Base-by-base conservation (phyloP, 2,888 invertebrate species). In the Heterodera filipjevi region DNA sequence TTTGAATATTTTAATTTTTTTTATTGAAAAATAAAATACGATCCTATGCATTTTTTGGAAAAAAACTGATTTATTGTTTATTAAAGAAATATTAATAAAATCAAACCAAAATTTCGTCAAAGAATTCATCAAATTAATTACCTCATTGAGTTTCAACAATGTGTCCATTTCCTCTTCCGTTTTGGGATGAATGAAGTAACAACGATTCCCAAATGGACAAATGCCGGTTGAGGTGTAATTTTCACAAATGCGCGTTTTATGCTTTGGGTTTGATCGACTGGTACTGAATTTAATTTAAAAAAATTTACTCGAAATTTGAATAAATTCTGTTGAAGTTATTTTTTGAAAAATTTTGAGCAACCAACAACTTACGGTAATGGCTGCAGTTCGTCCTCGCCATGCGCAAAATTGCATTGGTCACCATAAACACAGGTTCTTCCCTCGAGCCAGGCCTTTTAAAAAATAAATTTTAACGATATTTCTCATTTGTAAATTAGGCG, bases 211-310 rank as follows among this genome's bases (percentile, higher is more conserved):
- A 74, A 87, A 88, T 1, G 88, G 88, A 77, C 88, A 88, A 32
- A 88, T 80, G 14, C 88, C 88, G 22, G 84, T 86, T 19, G 85
- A 87, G 35, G 88, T 88, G 83, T 89, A 88, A 81, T 89, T 87
- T 77, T 88, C 88, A 79, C 88, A 88, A 68, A 89, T 74, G 79
- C 88, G 89, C 30, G 88, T 88, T 74, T 87, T 87, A 84, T 87
- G 89, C 81, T 88, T 88, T 72, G 82, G 82, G 64, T 85, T 86
- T 73, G 83, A 83, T 2, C 85, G 84, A 1, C 83, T 83, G 30
- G 83, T 72, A 53, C 86, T 87, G 68, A 74, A 79, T 46, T 16
- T 49, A 0, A 53, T 53, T n/a, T 22, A 53, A 53, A 53, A 22
- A 22, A 16, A 53, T 6, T n/a, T 22, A 19, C 22, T 53, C 5